phyloP scores from a whole-genome alignment of 2,113 vertebrate genomes.

The Eurystomus gularis region DNA sequence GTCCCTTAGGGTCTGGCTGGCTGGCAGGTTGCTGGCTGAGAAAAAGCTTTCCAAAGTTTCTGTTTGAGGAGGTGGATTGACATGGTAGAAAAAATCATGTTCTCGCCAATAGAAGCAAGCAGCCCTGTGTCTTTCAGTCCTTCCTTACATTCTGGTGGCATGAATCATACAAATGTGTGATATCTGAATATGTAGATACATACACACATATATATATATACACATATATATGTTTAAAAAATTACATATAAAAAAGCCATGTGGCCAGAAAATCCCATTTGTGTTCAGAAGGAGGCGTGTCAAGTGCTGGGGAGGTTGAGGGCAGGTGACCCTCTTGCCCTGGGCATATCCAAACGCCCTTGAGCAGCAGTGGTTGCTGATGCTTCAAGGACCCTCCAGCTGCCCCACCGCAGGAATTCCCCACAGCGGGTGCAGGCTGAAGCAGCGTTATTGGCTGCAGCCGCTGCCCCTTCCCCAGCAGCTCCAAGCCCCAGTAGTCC shows the following conservation, averaged over 20 bases:
- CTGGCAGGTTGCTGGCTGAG: not conserved
- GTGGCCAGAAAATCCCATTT: not conserved
- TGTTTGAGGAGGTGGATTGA: not conserved
- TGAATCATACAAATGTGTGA: not conserved
- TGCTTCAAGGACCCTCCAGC: not conserved
- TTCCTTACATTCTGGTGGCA: not conserved
- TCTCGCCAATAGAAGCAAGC: rapidly evolving
- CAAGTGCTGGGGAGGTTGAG: not conserved
- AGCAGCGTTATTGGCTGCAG: rapidly evolving
- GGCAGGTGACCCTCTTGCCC: not conserved
- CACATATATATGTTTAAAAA: not conserved
- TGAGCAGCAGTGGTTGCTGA: not conserved
- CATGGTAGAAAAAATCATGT: rapidly evolving
- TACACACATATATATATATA: no score
- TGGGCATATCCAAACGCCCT: not conserved
- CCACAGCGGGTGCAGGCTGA: not conserved
- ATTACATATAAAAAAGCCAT: not conserved
- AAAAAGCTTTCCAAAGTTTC: not conserved
- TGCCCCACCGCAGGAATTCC: not conserved
- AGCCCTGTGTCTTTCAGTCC: not conserved
- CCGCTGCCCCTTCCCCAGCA: not conserved
- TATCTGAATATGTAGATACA: not conserved
- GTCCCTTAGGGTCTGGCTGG: not conserved
- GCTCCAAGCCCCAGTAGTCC: rapidly evolving
- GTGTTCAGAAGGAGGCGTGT: not conserved